Base-by-base conservation (phyloP, 2,113 vertebrate genomes). In the Scomber scombrus region DNA sequence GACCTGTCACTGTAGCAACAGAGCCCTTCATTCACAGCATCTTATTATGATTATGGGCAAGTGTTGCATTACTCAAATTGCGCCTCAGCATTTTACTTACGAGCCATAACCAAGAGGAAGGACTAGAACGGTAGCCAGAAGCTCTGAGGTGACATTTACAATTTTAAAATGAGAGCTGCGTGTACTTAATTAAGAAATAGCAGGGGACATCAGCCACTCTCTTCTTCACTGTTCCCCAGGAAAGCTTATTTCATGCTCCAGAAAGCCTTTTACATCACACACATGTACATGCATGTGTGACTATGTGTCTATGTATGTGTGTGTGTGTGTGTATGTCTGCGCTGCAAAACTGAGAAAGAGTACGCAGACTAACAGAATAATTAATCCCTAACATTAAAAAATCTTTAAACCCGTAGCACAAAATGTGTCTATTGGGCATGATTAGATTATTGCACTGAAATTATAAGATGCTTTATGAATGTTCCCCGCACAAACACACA, bases 221-320 rank as follows among this genome's bases (percentile, higher is more conserved):
- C 60, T 54, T 80, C 60, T 52, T 72, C 68, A 81, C 66, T 86
- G 90, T 90, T 89, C 82, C 80, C 73, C 43, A 19, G 81, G 80
- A 91, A 91, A 94, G 87, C 92, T 92, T 91, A 93, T 95, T 95
- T 95, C 92, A 95, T 89, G 91, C 89, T 89, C 82, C 89, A 88
- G 67, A 80, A 91, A 91, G 76, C 72, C 64, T 40, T 75, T 77
- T 54, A 78, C 73, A 70, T 80, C 62, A 62, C 67, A 47, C 64
- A 79, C 18, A 45, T 63, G 45, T 50, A 34, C 60, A 23, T 15
- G 16, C 19, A 26, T 52, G 65, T 58, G 71, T 69, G 56, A 7
- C 67, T 51, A 56, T 73, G 34, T 45, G 55, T 57, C 18, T 63
- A 1, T 80, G 52, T 64, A 62, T 79, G 46, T 9, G 55, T 64